These are phyloP conservation scores for Upupa epops DNA, from an alignment of 2,113 vertebrate species.

Conservation along the genomic window DNA sequence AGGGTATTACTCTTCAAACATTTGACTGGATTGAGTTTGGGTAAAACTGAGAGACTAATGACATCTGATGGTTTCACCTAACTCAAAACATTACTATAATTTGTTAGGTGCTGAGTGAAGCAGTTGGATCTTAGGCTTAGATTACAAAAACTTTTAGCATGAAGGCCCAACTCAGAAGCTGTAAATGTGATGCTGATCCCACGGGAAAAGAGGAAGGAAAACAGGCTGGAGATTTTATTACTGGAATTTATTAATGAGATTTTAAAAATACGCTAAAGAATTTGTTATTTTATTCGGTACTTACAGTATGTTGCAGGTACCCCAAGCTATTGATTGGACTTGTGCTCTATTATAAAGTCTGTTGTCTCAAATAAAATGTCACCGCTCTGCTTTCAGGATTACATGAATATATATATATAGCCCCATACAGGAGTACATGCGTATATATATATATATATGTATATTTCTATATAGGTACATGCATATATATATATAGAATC, in stretches of 20 bases:
- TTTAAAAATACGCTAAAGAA: not conserved
- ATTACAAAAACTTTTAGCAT: not conserved
- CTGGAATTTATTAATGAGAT: constrained; percentile 7
- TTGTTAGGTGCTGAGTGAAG: not conserved
- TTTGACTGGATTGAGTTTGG: not conserved
- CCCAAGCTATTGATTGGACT: not conserved
- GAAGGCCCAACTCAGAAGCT: not conserved
- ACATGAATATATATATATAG: not conserved
- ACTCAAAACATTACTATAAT: not conserved
- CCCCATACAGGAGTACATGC: no score
- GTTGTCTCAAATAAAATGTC: not conserved
- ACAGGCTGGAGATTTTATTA: not conserved
- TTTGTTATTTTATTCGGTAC: not conserved
- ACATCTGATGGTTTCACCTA: not conserved
- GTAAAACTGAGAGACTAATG: not conserved
- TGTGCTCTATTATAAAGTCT: not conserved
- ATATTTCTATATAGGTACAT: not conserved
- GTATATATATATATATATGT: not conserved
- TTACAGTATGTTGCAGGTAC: not conserved
- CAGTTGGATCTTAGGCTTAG: not conserved
- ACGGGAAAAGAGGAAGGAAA: not conserved
- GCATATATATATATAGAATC: not conserved
- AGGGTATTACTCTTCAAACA: not conserved
- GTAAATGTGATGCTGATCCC: not conserved
- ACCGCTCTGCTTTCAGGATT: not conserved